Evolutionary conservation across 2,113 vertebrate genomes (phyloP), one percentile per base, ranked within the genome.

Genomic region (Etia nguti): DNA sequence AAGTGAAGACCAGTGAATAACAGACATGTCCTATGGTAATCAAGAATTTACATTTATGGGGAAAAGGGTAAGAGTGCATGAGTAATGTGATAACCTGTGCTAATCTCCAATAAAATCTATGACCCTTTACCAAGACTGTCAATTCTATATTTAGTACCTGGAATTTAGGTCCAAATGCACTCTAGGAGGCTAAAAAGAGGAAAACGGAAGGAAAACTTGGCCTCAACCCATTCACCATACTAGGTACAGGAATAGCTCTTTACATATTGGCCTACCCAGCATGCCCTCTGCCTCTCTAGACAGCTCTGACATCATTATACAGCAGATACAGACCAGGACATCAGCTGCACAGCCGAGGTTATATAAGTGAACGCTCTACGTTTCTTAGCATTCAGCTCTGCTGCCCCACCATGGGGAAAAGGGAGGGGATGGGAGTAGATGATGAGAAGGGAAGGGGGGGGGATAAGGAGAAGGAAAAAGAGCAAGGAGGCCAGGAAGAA

Each of bases 281-380:
- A 95, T 95, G 92, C 92, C 92, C 90, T 93, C 84, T 88, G 86
- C 85, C 88, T 86, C 88, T 90, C 89, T 62, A 91, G 90, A 90
- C 93, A 88, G 81, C 89, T 93, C 90, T 95, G 92, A 95, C 95
- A 95, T 95, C 94, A 94, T 93, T 90, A 91, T 86, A 91, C 88
- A 83, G 90, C 93, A 87, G 92, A 95, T 86, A 90, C 86, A 86
- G 94, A 88, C 68, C 84, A 77, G 89, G 90, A 92, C 94, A 92
- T 94, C 92, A 93, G 94, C 94, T 92, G 92, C 90, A 89, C 83
- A 52, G 89, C 62, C 56, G 34, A 59, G 85, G 92, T 96, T 96
- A 96, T 90, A 94, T 96, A 95, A 97, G 92, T 89, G 86, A 87
- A 91, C 88, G 88, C 91, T 88, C 86, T 55, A 85, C 83, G 86